Base-by-base conservation (phyloP, 1,140 invertebrate species). In the Tenebrio molitor region DNA sequence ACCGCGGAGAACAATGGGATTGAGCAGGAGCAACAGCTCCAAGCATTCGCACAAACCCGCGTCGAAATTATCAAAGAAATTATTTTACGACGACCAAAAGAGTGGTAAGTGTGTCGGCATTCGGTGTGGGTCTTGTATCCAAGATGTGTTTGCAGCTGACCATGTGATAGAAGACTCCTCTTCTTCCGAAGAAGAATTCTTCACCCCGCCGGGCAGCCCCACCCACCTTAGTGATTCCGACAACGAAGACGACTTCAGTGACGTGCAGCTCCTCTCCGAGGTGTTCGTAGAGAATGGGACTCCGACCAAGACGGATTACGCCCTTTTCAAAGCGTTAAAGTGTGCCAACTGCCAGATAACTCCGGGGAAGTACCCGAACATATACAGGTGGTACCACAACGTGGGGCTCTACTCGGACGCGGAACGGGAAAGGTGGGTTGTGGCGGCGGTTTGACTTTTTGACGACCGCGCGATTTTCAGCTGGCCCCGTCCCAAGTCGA, bases 231-330 rank as follows among this genome's bases (percentile, higher is more conserved):
- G 66, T 17, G 83, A 84, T 42, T 79, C 79, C 19, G 78, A 83
- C 67, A 80, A 82, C 19, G 78, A 83, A 65, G 80, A 82, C 16
- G 76, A 79, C 64, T 82, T 80, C 62, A 79, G 76, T 15, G 87
- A 87, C 33, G 84, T 84, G 2, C 85, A 87, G 50, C 81, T 85
- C 29, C 87, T 88, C 62, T 79, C 80, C n/a, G 83, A 84, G 62
- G 83, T 84, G 5, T 88, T 85, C 72, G 84, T 87, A 41, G 84
- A 86, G 76, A 85, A 85, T 85, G 87, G 81, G 10, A 29, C 86
- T 72, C 90, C 91, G 12, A 88, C 89, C 0, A 92, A 91, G 80
- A 86, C 89, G 63, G 92, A 94, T 83, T 83, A 88, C 67, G 86
- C 90, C 29, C 91, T 92, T 42, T 89, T 86, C 69, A 90, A 91